Evolutionary conservation across 37 sponge, comb jelly and placozoan species (phyloP).

Genomic region (Geodia barretti): DNA sequence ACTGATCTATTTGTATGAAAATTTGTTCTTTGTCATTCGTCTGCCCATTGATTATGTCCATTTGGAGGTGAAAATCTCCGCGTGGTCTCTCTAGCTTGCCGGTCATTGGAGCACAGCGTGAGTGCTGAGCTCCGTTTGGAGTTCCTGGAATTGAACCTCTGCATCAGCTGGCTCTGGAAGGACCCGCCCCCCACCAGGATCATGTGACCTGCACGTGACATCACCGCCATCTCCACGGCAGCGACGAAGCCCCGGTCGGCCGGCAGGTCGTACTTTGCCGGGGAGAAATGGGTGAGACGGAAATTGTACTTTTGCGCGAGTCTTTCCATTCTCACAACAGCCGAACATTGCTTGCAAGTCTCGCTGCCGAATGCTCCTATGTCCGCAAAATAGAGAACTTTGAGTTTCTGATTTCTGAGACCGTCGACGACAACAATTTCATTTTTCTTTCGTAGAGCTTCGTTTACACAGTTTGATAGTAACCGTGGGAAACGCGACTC

Average conservation of each 20-base stretch:
- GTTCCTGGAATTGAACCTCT: constrained; percentile 10
- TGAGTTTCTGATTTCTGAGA: neutral
- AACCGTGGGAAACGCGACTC: constrained; percentile 21
- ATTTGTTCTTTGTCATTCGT: too few relatives aligned
- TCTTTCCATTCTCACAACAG: neutral
- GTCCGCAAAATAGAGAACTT: constrained; percentile 26
- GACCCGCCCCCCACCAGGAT: constrained; percentile 55
- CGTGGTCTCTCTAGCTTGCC: too few relatives aligned
- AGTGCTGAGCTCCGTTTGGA: too few relatives aligned
- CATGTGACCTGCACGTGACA: constrained; percentile 7
- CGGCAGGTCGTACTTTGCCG: neutral
- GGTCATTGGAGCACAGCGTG: too few relatives aligned
- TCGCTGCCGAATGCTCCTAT: constrained; percentile 42
- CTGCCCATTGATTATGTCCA: too few relatives aligned
- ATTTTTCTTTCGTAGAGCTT: constrained; percentile 3
- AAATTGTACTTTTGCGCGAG: neutral
- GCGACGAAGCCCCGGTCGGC: constrained; percentile 48
- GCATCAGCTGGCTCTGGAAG: constrained; percentile 30
- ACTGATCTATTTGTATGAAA: too few relatives aligned
- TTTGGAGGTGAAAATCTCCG: too few relatives aligned
- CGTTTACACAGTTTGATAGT: constrained; percentile 1
- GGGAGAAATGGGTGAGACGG: constrained; percentile 20
- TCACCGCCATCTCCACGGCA: constrained; percentile 25
- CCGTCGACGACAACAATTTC: neutral
- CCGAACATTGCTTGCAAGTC: constrained; percentile 37